phyloP scores from a whole-genome alignment of 1,140 invertebrate genomes.

The Monochamus saltuarius region DNA sequence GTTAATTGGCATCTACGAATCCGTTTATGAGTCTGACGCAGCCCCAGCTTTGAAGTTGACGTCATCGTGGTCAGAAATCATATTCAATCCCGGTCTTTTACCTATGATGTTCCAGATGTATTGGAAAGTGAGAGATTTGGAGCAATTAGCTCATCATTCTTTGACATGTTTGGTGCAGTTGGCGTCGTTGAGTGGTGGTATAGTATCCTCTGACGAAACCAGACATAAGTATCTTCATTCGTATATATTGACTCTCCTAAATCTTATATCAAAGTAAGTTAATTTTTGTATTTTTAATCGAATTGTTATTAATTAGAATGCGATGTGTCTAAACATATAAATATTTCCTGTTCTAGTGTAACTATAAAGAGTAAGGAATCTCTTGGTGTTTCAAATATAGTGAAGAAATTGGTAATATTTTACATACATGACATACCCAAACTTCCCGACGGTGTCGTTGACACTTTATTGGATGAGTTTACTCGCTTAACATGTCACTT shows the following conservation, averaged over 20 bases:
- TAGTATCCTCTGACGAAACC: slow-evolving; percentile 61
- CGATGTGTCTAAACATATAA: background rate
- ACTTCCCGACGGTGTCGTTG: slow-evolving; percentile 52
- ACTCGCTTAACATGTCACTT: slow-evolving; percentile 74
- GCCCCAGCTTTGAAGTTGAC: slow-evolving; percentile 64
- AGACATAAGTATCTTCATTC: slow-evolving; percentile 69
- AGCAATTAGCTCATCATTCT: slow-evolving; percentile 72
- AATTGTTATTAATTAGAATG: background rate
- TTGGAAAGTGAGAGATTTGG: slow-evolving; percentile 74
- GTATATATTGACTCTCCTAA: slow-evolving; percentile 71
- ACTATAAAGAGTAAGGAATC: slow-evolving; percentile 65
- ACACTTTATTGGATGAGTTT: slow-evolving; percentile 61
- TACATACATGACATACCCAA: slow-evolving; percentile 60
- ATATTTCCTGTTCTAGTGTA: slow-evolving; percentile 50
- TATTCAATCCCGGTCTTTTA: slow-evolving; percentile 71
- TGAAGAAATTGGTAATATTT: slow-evolving; percentile 64
- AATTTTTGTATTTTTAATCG: slow-evolving; percentile 4
- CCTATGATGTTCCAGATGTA: slow-evolving; percentile 82
- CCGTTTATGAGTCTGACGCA: slow-evolving; percentile 66
- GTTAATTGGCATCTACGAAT: slow-evolving; percentile 71
- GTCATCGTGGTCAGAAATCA: slow-evolving; percentile 71
- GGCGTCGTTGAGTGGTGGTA: slow-evolving; percentile 70
- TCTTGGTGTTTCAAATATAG: slow-evolving; percentile 67
- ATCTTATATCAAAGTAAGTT: slow-evolving; percentile 59
- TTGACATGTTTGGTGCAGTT: slow-evolving; percentile 80